Evolutionary conservation across 1,140 invertebrate species (phyloP).

Genomic region (Drosophila saltans): DNA sequence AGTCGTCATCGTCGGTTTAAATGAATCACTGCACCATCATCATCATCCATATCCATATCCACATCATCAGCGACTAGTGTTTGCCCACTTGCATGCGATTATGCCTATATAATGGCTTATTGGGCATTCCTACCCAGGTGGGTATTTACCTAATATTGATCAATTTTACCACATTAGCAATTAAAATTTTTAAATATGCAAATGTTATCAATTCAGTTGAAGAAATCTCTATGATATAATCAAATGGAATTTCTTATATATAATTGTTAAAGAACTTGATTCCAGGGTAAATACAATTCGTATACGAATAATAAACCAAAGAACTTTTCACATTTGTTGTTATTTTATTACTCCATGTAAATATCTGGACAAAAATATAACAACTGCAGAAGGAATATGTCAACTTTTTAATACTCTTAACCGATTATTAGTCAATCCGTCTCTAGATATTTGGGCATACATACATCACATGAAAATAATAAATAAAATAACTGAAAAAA

Average conservation of each 20-base stretch:
- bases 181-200: background rate
- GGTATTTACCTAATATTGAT: conserved; percentile 11
- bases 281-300: background rate
- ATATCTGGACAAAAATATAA: background rate
- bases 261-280: background rate
- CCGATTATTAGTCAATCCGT: no score
- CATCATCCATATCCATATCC: background rate
- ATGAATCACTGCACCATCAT: conserved; percentile 16
- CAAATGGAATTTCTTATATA: no score
- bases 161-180: background rate
- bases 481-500: no score
- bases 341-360: conserved; percentile 37
- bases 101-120: background rate
- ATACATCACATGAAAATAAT: no score
- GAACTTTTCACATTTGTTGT: conserved; percentile 17
- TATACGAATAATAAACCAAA: background rate
- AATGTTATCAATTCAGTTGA: background rate
- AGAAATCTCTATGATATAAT: background rate
- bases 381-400: background rate
- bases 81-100: conserved; percentile 3
- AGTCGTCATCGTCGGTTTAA: background rate
- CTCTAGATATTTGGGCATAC: no score
- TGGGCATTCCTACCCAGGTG: background rate
- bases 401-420: background rate
- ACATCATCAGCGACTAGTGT: background rate